Percentiles rank a stretch among this genome's conserved stretches.
These are phyloP conservation scores for Laterallus jamaicensis DNA, from an alignment of 2,113 vertebrate genomes.

Conservation along the genomic window DNA sequence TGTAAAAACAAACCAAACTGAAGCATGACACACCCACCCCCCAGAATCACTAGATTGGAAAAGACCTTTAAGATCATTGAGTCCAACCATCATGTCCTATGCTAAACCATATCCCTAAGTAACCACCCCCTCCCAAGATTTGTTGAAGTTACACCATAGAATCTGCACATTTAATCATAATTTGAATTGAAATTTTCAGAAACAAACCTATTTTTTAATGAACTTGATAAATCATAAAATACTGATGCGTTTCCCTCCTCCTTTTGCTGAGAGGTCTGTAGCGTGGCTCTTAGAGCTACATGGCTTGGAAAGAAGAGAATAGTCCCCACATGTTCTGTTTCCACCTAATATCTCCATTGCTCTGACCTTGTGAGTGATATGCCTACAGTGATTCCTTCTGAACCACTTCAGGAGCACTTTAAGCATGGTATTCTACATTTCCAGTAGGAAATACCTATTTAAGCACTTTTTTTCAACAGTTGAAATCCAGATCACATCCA, in stretches of 20 bases:
- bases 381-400: background rate
- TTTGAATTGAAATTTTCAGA: background rate
- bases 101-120: no score
- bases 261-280: background rate
- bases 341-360: background rate
- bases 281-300: background rate
- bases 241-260: rapidly evolving
- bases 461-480: background rate
- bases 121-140: no score
- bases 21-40: no score
- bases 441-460: background rate
- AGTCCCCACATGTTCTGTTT: background rate
- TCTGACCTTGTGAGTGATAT: background rate
- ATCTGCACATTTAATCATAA: background rate
- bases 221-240: background rate
- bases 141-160: background rate
- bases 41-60: no score
- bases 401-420: background rate
- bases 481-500: background rate
- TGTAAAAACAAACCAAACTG: background rate
- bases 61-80: no score
- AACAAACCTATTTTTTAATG: background rate
- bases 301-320: background rate
- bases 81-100: no score
- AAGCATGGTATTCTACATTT: background rate